A percentile compares a stretch with the other conserved stretches of the same genome.
Conservation (phyloP, 2,797 vertebrate species). For the Falco concolor region DNA sequence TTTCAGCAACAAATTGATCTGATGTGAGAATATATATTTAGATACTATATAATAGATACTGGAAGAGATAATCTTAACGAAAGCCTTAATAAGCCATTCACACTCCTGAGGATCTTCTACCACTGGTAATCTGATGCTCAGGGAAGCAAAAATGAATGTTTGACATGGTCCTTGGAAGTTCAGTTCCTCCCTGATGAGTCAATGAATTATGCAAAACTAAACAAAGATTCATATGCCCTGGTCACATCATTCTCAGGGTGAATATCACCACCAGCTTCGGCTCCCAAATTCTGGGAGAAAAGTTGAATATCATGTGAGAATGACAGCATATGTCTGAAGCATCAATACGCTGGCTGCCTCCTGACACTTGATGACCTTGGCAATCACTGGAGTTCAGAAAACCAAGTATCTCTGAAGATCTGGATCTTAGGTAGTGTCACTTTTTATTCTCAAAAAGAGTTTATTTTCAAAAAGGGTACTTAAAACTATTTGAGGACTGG, state of each 20-base stretch:
- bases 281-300: not conserved
- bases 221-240: not conserved
- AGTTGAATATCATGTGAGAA: not conserved
- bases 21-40: not conserved
- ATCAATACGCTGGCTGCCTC: not conserved
- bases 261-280: not conserved
- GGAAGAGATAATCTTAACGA: constrained; percentile 46
- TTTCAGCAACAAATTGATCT: constrained; percentile 58
- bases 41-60: not conserved
- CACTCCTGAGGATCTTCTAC: not conserved
- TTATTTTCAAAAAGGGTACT: not conserved
- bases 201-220: not conserved
- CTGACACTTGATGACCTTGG: not conserved
- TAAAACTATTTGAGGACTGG: not conserved
- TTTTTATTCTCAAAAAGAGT: not conserved
- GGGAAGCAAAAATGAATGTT: not conserved
- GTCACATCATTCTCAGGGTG: not conserved
- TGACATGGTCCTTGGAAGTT: not conserved
- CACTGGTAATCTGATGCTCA: not conserved
- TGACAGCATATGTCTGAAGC: not conserved
- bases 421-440: not conserved
- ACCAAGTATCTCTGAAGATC: not conserved
- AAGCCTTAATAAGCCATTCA: constrained; percentile 40
- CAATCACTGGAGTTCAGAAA: not conserved
- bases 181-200: not conserved